Percentiles rank a stretch among this genome's conserved stretches.
phyloP scores from a whole-genome alignment of 2,888 invertebrate species.

The Malachius bipustulatus region DNA sequence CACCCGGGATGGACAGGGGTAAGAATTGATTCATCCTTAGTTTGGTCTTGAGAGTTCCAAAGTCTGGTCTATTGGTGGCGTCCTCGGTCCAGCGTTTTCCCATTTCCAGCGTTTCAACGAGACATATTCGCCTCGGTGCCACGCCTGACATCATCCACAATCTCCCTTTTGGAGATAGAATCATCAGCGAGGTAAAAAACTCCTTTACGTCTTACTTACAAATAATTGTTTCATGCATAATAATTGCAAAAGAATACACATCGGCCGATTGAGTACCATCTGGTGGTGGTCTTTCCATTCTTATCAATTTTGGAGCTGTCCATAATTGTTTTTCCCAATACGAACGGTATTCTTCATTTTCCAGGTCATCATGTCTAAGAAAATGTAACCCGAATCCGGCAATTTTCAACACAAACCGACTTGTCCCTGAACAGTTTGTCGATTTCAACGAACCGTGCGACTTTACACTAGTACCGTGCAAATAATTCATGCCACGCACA shows the following conservation, averaged over 20 bases:
- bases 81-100: no score
- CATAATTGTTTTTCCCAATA: constrained; percentile 78
- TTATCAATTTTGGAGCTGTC: constrained; percentile 84
- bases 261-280: constrained; percentile 85
- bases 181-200: constrained; percentile 78
- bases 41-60: no score
- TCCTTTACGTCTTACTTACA: constrained; percentile 73
- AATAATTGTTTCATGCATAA: constrained; percentile 91
- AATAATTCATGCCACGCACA: constrained; percentile 88
- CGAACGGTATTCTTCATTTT: constrained; percentile 52
- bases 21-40: no score
- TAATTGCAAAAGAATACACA: constrained; percentile 89
- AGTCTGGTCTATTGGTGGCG: no score
- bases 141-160: no score
- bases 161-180: no score
- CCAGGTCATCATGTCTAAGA: constrained; percentile 53
- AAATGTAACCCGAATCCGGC: constrained; percentile 91
- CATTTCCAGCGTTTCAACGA: no score
- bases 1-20: no score
- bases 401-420: constrained; percentile 90
- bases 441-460: constrained; percentile 94
- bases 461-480: constrained; percentile 80
- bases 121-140: no score
- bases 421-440: constrained; percentile 96
- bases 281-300: constrained; percentile 44